A percentile compares a stretch with the other conserved stretches of the same genome.
Conservation (phyloP, 1,140 invertebrate species). For the Euwallacea fornicatus region DNA sequence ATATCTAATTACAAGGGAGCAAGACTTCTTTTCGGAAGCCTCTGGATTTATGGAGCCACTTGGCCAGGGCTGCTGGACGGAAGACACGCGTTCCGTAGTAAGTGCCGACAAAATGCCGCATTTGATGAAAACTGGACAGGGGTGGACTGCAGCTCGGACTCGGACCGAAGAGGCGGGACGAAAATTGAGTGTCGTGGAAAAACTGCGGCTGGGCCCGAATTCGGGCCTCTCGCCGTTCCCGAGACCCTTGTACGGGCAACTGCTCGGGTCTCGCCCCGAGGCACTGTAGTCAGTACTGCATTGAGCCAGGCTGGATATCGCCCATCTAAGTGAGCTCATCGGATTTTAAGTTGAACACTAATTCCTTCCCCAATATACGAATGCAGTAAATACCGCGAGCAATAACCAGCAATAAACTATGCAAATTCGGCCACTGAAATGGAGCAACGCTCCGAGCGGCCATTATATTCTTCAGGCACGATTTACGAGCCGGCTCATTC, state of each 20-base stretch:
- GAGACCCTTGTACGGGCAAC: too few relatives aligned
- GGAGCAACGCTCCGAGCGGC: background rate
- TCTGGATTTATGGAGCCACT: conserved; percentile 35
- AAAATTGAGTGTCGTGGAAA: too few relatives aligned
- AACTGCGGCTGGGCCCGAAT: too few relatives aligned
- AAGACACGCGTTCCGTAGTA: conserved; percentile 48
- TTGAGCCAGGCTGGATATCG: too few relatives aligned
- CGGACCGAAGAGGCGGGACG: background rate
- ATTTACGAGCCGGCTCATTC: conserved; percentile 1
- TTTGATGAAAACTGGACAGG: too few relatives aligned
- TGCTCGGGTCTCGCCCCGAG: too few relatives aligned
- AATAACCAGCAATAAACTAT: conserved; percentile 3
- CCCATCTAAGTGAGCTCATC: too few relatives aligned
- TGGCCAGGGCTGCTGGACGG: conserved; percentile 35
- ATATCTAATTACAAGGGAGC: conserved; percentile 42
- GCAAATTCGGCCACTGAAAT: background rate
- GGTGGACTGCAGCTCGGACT: too few relatives aligned
- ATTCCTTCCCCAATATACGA: background rate
- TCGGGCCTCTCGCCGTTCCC: too few relatives aligned
- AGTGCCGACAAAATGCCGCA: conserved; percentile 41
- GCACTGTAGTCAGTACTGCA: too few relatives aligned
- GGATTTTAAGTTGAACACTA: background rate
- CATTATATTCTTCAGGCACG: background rate
- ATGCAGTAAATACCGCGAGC: conserved; percentile 3
- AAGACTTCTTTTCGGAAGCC: conserved; percentile 35